Percentiles rank a stretch among this genome's conserved stretches.
phyloP scores from a whole-genome alignment of 1,140 invertebrate genomes.

The Micrasema minimum region DNA sequence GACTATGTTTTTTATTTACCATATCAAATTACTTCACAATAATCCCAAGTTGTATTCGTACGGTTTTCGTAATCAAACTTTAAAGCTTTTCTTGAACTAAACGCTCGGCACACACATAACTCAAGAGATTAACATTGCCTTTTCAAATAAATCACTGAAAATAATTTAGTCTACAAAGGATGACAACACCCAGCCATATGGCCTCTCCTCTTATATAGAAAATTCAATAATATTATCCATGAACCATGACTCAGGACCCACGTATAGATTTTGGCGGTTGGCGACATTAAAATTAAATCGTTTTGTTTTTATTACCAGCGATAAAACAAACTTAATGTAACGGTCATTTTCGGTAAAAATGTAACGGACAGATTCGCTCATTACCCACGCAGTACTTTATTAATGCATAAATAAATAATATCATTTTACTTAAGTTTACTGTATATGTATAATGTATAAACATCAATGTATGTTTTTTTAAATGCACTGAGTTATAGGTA shows the following conservation, averaged over 20 bases:
- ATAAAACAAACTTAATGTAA: neutral
- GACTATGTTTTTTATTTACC: no score
- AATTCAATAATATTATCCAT: neutral
- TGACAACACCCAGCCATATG: constrained; percentile 21
- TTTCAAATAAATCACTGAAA: constrained; percentile 9
- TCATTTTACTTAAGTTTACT: no score
- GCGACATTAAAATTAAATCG: constrained; percentile 12
- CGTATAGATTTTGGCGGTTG: neutral
- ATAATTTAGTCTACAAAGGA: constrained; percentile 15
- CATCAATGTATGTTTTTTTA: no score
- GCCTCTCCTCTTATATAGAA: neutral
- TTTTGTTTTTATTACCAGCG: constrained; percentile 5
- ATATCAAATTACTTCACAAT: no score
- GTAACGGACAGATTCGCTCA: neutral
- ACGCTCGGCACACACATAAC: neutral
- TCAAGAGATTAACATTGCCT: neutral
- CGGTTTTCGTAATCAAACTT: no score
- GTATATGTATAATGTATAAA: no score
- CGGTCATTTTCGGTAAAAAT: constrained; percentile 9
- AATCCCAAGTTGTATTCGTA: no score
- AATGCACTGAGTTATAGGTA: no score
- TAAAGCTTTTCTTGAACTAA: no score
- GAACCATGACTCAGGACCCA: constrained; percentile 2
- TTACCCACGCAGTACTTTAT: no score
- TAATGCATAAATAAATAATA: no score